These are phyloP conservation scores for Abrostola triplasia DNA, from an alignment of 2,888 invertebrate genomes.

Conservation along the genomic window DNA sequence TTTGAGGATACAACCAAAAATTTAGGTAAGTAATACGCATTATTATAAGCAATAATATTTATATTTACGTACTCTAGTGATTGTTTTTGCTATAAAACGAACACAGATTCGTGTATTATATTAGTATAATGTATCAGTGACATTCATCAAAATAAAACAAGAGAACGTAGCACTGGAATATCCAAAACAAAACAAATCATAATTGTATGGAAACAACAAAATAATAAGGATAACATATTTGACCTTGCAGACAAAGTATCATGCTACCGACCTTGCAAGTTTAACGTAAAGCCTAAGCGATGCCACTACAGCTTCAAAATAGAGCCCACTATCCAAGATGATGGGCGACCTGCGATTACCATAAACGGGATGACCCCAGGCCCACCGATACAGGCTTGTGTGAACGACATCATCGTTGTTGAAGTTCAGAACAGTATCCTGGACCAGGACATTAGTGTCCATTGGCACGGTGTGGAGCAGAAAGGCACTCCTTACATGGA, in stretches of 20 bases:
- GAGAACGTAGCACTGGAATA: neutral
- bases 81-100: too few relatives aligned
- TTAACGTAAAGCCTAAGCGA: conserved; percentile 83
- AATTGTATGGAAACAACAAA: neutral
- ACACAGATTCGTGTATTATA: too few relatives aligned
- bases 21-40: conserved; percentile 67
- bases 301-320: conserved; percentile 80
- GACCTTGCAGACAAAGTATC: conserved; percentile 73
- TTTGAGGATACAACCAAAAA: conserved; percentile 77
- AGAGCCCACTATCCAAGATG: conserved; percentile 70
- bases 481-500: conserved; percentile 92
- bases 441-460: conserved; percentile 91
- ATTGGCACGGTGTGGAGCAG: conserved; percentile 92
- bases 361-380: conserved; percentile 83
- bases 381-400: conserved; percentile 90
- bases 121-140: too few relatives aligned
- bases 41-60: neutral
- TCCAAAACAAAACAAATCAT: neutral
- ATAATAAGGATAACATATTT: conserved; percentile 5
- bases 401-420: conserved; percentile 92
- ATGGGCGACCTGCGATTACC: conserved; percentile 71
- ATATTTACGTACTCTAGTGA: neutral
- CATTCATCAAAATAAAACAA: neutral
- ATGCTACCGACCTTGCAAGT: conserved; percentile 84
- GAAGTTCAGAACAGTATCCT: conserved; percentile 92